Conservation (phyloP, 37 sponge, comb jelly and placozoan genomes). For the Tethya wilhelma region DNA sequence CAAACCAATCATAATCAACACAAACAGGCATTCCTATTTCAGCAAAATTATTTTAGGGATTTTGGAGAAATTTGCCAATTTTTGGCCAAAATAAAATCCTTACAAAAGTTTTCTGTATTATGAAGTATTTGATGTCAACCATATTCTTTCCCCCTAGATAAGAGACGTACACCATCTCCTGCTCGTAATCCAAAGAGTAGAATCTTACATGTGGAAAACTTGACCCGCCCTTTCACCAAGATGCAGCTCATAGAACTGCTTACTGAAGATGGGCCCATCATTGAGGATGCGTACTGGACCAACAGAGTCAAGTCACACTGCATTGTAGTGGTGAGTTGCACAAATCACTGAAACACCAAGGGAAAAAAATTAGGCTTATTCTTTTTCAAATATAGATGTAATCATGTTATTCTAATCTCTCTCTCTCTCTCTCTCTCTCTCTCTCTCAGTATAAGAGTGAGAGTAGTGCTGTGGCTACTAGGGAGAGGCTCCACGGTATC, state of each 20-base stretch:
- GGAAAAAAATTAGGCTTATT: too few species aligned
- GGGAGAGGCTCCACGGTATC: constrained; percentile 73
- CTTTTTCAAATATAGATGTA: not conserved
- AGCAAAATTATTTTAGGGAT: too few species aligned
- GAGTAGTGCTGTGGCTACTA: constrained; percentile 60
- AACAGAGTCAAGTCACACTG: constrained; percentile 86
- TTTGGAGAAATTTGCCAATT: too few species aligned
- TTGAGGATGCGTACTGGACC: constrained; percentile 81
- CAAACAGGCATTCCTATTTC: too few species aligned
- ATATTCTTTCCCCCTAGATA: constrained; percentile 1
- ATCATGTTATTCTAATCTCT: not conserved
- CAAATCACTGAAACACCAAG: not conserved
- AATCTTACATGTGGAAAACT: constrained; percentile 74
- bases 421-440: not conserved
- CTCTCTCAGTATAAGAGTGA: not conserved
- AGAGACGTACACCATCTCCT: constrained; percentile 38
- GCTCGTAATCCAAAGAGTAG: constrained; percentile 50
- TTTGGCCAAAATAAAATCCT: too few species aligned
- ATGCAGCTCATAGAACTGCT: constrained; percentile 83
- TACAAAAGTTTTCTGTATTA: not conserved
- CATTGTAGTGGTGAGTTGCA: constrained; percentile 70
- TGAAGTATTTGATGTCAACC: not conserved
- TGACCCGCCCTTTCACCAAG: constrained; percentile 89
- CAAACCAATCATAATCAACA: too few species aligned
- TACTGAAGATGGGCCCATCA: constrained; percentile 61